Base-by-base conservation (phyloP, 2,797 vertebrate genomes). In the Pteronotus mesoamericanus region DNA sequence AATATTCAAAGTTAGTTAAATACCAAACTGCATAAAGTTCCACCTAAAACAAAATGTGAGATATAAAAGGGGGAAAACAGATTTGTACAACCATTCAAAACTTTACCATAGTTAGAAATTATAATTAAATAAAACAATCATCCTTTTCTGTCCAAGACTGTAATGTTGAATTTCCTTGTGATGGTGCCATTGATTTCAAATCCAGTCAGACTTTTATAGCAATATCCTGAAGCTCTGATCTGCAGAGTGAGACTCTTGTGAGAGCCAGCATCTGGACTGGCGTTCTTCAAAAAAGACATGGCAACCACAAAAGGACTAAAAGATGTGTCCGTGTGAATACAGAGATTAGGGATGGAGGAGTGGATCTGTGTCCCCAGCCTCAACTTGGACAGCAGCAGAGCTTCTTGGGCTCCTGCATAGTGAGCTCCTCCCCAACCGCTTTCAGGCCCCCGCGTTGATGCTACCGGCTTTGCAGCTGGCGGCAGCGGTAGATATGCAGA, bases 41-140 rank as follows among this genome's bases (percentile, higher is more conserved):
- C 26, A 59, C 15, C 5, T 96, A 68, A 82, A 93, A 68, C 37
- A 84, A 71, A 94, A 55, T 48, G 18, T 26, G 46, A 74, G 32
- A 59, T 74, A 32, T 12, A 39, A 89, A 94, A 55, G 57, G 32
- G 16, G 82, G 21, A 29, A 77, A 46, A 5, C 1, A 19, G 5
- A 24, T 18, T 85, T 57, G 61, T 68, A 59, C 42, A 79, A 55
- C 42, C 57, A 57, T 71, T 95, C n/a, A 71, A 64, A 69, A 61
- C 24, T 44, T 84, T 3, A 34, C 48, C 32, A 11, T 22, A 39
- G 44, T 69, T 87, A 44, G 51, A 86, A 95, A 71, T 82, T 29
- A 46, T 75, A n/a, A 71, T 66, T 80, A 55, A 91, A 75, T 37
- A 10, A 78, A 90, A 9, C 11, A 53, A 29, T 51, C 42, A 26